phyloP scores from a whole-genome alignment of 1,140 invertebrate genomes.

The Drosophila takahashii region DNA sequence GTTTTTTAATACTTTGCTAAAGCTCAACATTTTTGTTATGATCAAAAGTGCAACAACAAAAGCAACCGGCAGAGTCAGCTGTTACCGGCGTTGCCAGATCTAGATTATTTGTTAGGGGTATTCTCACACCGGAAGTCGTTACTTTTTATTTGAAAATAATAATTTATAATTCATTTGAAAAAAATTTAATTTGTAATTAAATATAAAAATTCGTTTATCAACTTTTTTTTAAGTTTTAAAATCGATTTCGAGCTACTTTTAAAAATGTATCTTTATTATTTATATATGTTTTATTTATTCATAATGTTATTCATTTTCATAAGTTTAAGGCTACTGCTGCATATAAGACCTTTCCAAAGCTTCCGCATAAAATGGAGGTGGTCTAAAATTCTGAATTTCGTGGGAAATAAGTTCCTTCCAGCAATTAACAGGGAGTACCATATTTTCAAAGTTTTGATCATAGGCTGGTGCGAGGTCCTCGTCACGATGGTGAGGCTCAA shows the following conservation, averaged over 20 bases:
- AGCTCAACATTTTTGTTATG: slow-evolving; percentile 48
- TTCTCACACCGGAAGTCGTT: not conserved
- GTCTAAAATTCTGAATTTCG: slow-evolving; percentile 90
- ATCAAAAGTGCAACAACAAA: slow-evolving; percentile 13
- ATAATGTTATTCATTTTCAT: too few relatives aligned
- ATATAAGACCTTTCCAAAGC: slow-evolving; percentile 2
- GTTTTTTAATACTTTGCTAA: slow-evolving; percentile 16
- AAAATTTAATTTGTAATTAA: too few relatives aligned
- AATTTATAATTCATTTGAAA: too few relatives aligned
- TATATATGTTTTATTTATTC: too few relatives aligned
- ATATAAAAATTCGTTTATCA: too few relatives aligned
- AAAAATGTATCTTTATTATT: too few relatives aligned
- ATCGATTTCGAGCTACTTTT: not conserved
- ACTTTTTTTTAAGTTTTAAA: not conserved
- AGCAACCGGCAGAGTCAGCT: slow-evolving; percentile 31
- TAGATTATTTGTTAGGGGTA: not conserved
- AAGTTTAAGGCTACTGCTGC: too few relatives aligned
- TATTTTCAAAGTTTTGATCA: slow-evolving; percentile 97
- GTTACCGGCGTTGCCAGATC: slow-evolving; percentile 28
- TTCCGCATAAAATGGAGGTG: slow-evolving; percentile 84
- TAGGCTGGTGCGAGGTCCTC: slow-evolving; percentile 94
- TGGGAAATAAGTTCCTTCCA: slow-evolving; percentile 95
- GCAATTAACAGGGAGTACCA: slow-evolving; percentile 94
- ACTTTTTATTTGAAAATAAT: not conserved
- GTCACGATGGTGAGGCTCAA: slow-evolving; percentile 91